Base-by-base conservation (phyloP, 2,113 vertebrate genomes). In the Alethe diademata region DNA sequence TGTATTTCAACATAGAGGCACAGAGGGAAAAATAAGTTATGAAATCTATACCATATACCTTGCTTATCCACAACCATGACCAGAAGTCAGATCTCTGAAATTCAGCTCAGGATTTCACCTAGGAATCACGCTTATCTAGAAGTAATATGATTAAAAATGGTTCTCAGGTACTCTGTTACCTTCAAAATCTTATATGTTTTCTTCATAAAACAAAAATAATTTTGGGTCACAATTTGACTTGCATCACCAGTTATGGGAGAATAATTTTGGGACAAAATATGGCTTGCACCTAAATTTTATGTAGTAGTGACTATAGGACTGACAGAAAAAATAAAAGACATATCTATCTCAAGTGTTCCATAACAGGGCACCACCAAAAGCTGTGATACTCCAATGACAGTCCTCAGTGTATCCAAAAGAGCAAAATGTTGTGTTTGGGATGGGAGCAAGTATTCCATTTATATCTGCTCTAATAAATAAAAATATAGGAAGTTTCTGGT, bases 291-390 rank as follows among this genome's bases (percentile, higher is more conserved):
- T 79, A 8, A 72, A 92, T 26, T 86, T 76, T 80, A 83, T 50
- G 38, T 3, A 12, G 14, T 33, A 42, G 67, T 65, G 64, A 45
- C 8, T 45, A 20, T 45, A 45, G 19, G 43, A 45, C 19, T 45
- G 43, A 45, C 43, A 42, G 35, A 95, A 54, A 62, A 92, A 91
- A 84, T 45, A 90, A 60, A 80, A 72, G 33, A 69, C 13, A 2
- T 86, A 65, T 73, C 53, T 93, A 82, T 67, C 35, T 58, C 36
- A 58, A 95, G 10, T 12, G 16, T 89, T 96, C 78, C 62, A 86
- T 72, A 88, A 91, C 50, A 79, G 20, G 62, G 14, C 12, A 83
- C 20, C 19, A 79, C 58, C 87, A 93, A 79, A 54, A 43, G 24
- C 74, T 66, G 24, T 78, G 54, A 60, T 73, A 88, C 23, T 89